Base-by-base conservation (phyloP, 2,797 vertebrate genomes). In the Florisuga fusca region DNA sequence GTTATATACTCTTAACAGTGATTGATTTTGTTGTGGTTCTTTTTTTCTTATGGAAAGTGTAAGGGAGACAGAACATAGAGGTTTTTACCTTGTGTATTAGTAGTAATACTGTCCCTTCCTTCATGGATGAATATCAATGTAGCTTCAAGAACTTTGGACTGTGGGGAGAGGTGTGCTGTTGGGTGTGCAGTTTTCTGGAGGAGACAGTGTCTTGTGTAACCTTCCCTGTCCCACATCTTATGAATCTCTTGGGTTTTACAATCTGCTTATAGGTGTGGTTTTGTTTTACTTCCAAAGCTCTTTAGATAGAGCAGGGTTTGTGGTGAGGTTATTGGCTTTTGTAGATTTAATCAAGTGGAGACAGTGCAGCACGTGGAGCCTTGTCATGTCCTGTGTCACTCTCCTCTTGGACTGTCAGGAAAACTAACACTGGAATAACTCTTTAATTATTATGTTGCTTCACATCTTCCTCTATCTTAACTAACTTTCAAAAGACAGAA, bases 1-100 rank as follows among this genome's bases (percentile, higher is more conserved):
- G 9, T 18, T 36, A 2, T 0, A 12, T 5, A 3, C 18, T 17
- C 21, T 38, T 57, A 43, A 43, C 6, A 57, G 14, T 2, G 25
- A 25, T n/a, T 23, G 17, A 12, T 41, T 41, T 29, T 27, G 22
- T 38, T 46, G 14, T 46, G 14, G 2, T 0, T n/a, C n/a, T 17
- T 34, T 33, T 12, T 74, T 46, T 10, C 45, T 64, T 18, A 3
- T 61, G 36, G 51, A 61, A 68, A 10, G 8, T 11, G 2, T 62
- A 22, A 38, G 7, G 38, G 9, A 74, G 8, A 18, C 21, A 38
- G 54, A 53, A 53, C 8, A 4, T 15, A 11, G n/a, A 15, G 45
- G 9, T 27, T 66, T 4, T 45, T 46, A 18, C 13, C 0, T 0
- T 9, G 3, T 67, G 9, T 90, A 9, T 57, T 61, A 43, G 10